phyloP scores from a whole-genome alignment of 2,888 invertebrate species.

The Cataglyphis rosenhaueri region DNA sequence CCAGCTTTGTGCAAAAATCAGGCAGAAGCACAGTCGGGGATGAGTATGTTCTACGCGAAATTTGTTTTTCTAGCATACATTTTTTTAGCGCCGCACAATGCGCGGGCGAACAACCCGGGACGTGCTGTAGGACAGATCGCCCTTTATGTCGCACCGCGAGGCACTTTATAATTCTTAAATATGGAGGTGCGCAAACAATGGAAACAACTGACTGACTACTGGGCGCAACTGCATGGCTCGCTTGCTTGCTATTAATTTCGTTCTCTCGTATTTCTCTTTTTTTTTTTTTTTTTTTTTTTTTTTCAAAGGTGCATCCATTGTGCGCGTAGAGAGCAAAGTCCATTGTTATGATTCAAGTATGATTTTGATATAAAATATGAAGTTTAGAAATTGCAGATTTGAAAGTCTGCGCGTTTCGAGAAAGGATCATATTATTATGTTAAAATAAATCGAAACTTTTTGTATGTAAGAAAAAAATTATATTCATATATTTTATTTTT shows the following conservation, averaged over 20 bases:
- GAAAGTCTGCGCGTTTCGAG: background rate
- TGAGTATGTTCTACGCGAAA: constrained; percentile 6
- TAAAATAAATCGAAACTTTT: background rate
- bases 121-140: background rate
- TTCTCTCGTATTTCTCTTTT: constrained; percentile 24
- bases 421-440: background rate
- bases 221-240: constrained; percentile 8
- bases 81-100: constrained; percentile 25
- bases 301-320: constrained; percentile 7
- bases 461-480: background rate
- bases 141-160: constrained; percentile 36
- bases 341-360: constrained; percentile 12
- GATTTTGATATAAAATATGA: constrained; percentile 25
- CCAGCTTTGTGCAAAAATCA: constrained; percentile 26
- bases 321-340: background rate
- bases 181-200: constrained; percentile 44
- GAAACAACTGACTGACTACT: constrained; percentile 47
- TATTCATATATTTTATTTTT: background rate
- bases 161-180: constrained; percentile 51
- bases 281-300: constrained; percentile 11
- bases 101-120: constrained; percentile 4
- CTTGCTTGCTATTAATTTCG: constrained; percentile 34
- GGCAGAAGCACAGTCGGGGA: background rate
- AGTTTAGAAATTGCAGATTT: background rate
- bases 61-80: background rate